phyloP scores from a whole-genome alignment of 1,140 invertebrate species.

The Tetramorium simillimum region DNA sequence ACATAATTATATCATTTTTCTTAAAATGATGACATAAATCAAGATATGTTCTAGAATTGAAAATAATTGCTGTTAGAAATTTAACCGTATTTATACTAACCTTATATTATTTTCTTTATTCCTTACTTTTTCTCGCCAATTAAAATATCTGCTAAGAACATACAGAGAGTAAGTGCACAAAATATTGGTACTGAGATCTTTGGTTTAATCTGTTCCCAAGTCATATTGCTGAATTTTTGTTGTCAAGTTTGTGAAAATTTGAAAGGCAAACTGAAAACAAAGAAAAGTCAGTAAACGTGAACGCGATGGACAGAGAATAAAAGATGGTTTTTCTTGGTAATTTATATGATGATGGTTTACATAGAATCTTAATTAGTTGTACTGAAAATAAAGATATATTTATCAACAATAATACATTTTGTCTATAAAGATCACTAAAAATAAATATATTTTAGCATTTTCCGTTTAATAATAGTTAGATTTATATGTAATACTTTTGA shows the following conservation, averaged over 20 bases:
- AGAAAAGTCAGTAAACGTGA: background rate
- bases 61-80: background rate
- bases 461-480: background rate
- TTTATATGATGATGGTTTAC: background rate
- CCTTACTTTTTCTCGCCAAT: constrained; percentile 3
- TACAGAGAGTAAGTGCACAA: constrained; percentile 28
- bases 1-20: background rate
- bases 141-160: constrained; percentile 32
- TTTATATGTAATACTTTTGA: constrained; percentile 10
- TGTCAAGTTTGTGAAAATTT: constrained; percentile 29
- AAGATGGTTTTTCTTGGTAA: background rate
- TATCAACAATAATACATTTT: constrained; percentile 25
- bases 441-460: constrained; percentile 16
- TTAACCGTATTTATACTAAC: constrained; percentile 22
- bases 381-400: constrained; percentile 52
- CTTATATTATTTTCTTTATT: background rate
- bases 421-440: background rate
- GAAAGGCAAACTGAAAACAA: constrained; percentile 25
- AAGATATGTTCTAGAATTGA: background rate
- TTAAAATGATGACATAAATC: background rate
- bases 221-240: constrained; percentile 40
- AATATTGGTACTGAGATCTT: constrained; percentile 61
- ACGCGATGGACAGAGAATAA: background rate
- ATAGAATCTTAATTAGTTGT: background rate
- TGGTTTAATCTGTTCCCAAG: constrained; percentile 65